Base-by-base conservation (phyloP, 2,888 invertebrate species). In the Laspeyria flexula region DNA sequence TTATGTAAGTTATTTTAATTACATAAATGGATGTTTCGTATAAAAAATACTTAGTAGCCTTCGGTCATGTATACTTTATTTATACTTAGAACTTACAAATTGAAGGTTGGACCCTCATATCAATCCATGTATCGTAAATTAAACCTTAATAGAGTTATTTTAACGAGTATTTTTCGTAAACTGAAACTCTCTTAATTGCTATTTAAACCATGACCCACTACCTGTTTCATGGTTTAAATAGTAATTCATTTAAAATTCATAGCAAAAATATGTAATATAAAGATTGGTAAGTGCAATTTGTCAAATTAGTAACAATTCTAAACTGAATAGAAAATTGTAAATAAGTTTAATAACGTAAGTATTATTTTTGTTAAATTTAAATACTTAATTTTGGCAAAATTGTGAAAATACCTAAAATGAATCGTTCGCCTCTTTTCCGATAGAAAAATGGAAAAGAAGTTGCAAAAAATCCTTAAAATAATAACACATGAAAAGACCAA, bases 251-350 rank as follows among this genome's bases (percentile, higher is more conserved):
- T n/a, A n/a, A n/a, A n/a, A n/a, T n/a, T n/a, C 21, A 21, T 21
- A 21, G 21, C 21, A 21, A 5, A 21, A 21, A n/a, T n/a, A n/a
- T n/a, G n/a, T 21, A 21, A 3, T 5, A 57, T 54, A 29, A 50
- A 50, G 62, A 64, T 57, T 45, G 61, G 42, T 69, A 74, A 61
- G 72, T 76, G 75, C 75, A 76, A 74, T 76, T 76, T 73, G 54
- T 65, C 57, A 60, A 68, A 46, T 61, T 63, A 60, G 45, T 42
- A 31, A n/a, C n/a, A 29, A 43, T 33, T 43, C 34, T 59, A 33
- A 12, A 42, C 37, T 35, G 34, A 13, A 46, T 68, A 68, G 65
- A 49, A 37, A 60, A 68, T 50, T 68, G 65, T 64, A 60, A 45
- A 65, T 65, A 68, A 42, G 27, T 46, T 54, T 5, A 9, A 21